Percentiles rank a stretch among this genome's conserved stretches.
phyloP scores from a whole-genome alignment of 2,888 invertebrate genomes.

The Lasius platythorax region DNA sequence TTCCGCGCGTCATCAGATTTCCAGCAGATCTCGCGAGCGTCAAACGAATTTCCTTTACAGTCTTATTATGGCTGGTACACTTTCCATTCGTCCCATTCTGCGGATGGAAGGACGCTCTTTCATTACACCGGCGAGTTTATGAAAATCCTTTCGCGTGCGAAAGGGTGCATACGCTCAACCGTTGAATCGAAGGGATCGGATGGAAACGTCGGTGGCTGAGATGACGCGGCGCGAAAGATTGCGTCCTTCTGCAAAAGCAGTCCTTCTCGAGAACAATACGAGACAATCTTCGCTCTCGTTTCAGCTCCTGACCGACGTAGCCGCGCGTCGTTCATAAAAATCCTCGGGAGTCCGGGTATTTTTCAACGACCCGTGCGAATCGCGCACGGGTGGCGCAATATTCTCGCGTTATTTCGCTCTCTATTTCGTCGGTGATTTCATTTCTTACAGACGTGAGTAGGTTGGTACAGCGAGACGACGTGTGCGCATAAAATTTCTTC shows the following conservation, averaged over 20 bases:
- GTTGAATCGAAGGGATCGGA: background rate
- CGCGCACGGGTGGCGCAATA: slow-evolving; percentile 26
- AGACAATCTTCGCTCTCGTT: background rate
- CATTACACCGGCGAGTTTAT: background rate
- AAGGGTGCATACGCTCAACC: background rate
- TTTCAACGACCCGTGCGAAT: slow-evolving; percentile 22
- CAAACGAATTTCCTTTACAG: background rate
- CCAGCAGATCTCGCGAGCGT: background rate
- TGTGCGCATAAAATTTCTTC: slow-evolving; percentile 14
- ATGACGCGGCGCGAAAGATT: background rate
- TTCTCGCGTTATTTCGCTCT: slow-evolving; percentile 10
- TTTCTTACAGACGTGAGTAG: slow-evolving; percentile 24
- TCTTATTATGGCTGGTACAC: background rate
- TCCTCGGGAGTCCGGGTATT: background rate
- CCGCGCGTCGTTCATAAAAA: background rate
- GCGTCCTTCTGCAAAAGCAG: slow-evolving; percentile 17
- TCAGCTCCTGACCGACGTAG: background rate
- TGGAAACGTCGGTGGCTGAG: background rate
- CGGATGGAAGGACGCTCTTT: background rate
- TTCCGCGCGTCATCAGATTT: slow-evolving; percentile 10
- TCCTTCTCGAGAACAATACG: slow-evolving; percentile 20
- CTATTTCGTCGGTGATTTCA: slow-evolving; percentile 38
- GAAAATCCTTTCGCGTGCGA: slow-evolving; percentile 1
- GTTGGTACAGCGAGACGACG: background rate
- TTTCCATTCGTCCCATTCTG: background rate